Evolutionary conservation across 2,888 invertebrate genomes (phyloP), one percentile per base, ranked within the genome.

Genomic region (Adineta ricciae): DNA sequence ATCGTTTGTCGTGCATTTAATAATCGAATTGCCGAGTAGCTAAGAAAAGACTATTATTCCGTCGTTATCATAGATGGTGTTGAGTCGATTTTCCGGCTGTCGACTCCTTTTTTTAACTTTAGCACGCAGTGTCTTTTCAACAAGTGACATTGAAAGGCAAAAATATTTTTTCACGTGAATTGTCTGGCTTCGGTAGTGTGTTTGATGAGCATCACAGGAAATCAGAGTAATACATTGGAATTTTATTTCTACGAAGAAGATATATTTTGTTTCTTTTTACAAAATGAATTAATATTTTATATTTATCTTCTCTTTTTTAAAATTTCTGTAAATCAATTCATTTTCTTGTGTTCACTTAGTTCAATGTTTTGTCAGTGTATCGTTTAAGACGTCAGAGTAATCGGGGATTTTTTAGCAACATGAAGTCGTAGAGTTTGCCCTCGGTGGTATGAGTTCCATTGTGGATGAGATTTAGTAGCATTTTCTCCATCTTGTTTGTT

Each of bases 321-420:
- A 16, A 50, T 50, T 50, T 50, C 19, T 50, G 11, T 3, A 50
- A 19, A 19, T 19, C 14, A 50, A 19, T 50, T 64, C 27, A 64
- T 27, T 64, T 9, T 32, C 9, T 2, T 56, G 24, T 64, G 11
- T 64, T 64, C 32, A 64, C 32, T 64, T 19, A 64, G 32, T 64
- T 64, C 32, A 16, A 36, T 64, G 1, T 2, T 16, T 16, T 7
- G 64, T 7, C 32, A 36, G 16, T 5, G 1, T 19, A 27, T 2
- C 27, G 19, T 64, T 64, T 27, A 64, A 16, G 64, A 64, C 19
- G 19, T 32, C 64, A 64, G 19, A 64, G 11, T 32, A 19, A 78
- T 41, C 41, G 82, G 32, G 46, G 84, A 84, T 41, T 84, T 84
- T 84, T 84, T 84, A 21, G 84, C 84, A 24, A 84, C 84, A 78